Conservation (phyloP, 2,888 invertebrate genomes). For the Agonopterix heracliana region DNA sequence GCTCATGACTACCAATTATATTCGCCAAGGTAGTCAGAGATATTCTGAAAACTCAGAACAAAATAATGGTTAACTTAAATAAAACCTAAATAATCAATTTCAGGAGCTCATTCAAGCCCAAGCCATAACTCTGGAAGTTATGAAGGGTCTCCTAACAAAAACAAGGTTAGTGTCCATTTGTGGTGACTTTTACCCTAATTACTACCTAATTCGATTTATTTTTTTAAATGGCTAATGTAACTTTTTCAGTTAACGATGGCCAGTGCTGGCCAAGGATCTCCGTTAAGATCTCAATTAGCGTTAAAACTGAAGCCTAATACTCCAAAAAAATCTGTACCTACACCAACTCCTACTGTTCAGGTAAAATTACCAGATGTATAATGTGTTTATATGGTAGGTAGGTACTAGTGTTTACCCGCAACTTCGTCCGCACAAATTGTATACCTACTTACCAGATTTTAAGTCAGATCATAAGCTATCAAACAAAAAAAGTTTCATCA, state of each 20-base stretch:
- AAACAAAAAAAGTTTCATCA: too few relatives aligned
- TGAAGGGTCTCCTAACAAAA: constrained; percentile 66
- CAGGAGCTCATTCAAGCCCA: constrained; percentile 56
- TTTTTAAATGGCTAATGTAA: constrained; percentile 9
- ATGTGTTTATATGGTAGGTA: too few relatives aligned
- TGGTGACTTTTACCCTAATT: constrained; percentile 1
- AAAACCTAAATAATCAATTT: constrained; percentile 24
- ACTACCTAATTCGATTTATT: not conserved
- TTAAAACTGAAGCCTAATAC: constrained; percentile 80
- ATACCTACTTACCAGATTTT: too few relatives aligned
- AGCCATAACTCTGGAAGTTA: constrained; percentile 58
- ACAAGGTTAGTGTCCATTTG: constrained; percentile 38
- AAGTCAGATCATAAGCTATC: too few relatives aligned
- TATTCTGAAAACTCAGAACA: too few relatives aligned
- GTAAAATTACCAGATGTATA: constrained; percentile 25
- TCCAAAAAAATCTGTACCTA: constrained; percentile 63
- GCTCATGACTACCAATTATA: too few relatives aligned
- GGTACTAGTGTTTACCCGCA: too few relatives aligned
- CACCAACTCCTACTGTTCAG: constrained; percentile 68
- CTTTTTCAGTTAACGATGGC: constrained; percentile 61
- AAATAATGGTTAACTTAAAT: too few relatives aligned
- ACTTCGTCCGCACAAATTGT: too few relatives aligned
- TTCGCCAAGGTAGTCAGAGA: too few relatives aligned
- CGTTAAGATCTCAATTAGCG: constrained; percentile 82
- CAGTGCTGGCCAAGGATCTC: constrained; percentile 83